These are phyloP conservation scores for Prosapia bicincta DNA, from an alignment of 2,888 invertebrate genomes.

Conservation along the genomic window DNA sequence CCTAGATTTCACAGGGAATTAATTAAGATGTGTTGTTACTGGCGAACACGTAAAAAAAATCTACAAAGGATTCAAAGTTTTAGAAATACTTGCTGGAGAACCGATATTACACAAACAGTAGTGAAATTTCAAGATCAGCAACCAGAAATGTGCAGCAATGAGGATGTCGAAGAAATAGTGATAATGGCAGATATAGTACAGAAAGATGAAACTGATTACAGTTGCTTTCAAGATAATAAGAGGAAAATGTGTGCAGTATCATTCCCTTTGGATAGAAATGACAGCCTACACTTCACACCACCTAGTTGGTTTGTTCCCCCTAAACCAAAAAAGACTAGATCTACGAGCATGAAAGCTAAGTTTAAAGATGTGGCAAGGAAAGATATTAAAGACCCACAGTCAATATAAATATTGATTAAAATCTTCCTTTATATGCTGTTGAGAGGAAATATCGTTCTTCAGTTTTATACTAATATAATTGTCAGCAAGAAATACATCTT, in stretches of 20 bases:
- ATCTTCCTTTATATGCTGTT: too few relatives aligned
- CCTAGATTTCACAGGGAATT: slow-evolving; percentile 65
- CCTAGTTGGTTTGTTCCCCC: slow-evolving; percentile 52
- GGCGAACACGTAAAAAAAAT: slow-evolving; percentile 13
- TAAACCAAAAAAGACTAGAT: slow-evolving; percentile 6
- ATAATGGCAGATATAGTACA: slow-evolving; percentile 49
- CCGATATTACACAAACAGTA: slow-evolving; percentile 42
- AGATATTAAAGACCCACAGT: slow-evolving; percentile 2
- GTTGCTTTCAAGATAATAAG: slow-evolving; percentile 13
- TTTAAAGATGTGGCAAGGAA: background rate
- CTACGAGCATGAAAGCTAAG: slow-evolving; percentile 15
- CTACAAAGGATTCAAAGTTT: slow-evolving; percentile 8
- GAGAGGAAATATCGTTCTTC: too few relatives aligned
- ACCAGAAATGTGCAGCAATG: slow-evolving; percentile 47
- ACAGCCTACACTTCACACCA: slow-evolving; percentile 39
- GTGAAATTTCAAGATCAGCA: slow-evolving; percentile 11
- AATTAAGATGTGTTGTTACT: slow-evolving; percentile 48
- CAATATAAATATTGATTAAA: too few relatives aligned
- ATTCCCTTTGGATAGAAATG: slow-evolving; percentile 7
- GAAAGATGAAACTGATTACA: slow-evolving; percentile 13
- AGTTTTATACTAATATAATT: too few relatives aligned
- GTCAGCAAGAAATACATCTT: too few relatives aligned
- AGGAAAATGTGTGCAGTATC: slow-evolving; percentile 1
- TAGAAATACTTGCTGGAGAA: slow-evolving; percentile 39
- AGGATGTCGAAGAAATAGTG: slow-evolving; percentile 53